Percentiles rank a stretch among this genome's conserved stretches.
phyloP scores from a whole-genome alignment of 2,113 vertebrate species.

The Tonatia bakeri region DNA sequence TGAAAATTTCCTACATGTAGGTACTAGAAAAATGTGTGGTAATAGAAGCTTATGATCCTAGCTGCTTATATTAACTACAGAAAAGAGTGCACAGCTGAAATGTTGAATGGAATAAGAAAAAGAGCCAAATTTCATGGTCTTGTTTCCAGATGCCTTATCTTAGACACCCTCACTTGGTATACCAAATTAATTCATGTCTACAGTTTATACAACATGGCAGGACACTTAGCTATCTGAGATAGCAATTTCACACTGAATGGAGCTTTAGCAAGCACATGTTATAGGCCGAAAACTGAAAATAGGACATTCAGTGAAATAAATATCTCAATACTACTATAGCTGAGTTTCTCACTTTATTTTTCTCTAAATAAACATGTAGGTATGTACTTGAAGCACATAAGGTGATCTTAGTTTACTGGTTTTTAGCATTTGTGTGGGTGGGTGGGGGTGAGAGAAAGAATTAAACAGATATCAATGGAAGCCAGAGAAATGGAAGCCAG shows the following conservation, averaged over 20 bases:
- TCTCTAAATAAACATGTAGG: neutral
- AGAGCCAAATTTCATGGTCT: neutral
- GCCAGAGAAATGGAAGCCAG: neutral
- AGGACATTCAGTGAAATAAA: neutral
- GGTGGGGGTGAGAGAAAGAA: neutral
- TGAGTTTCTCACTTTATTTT: neutral
- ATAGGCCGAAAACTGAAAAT: neutral
- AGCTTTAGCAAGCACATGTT: neutral
- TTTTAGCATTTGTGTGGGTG: neutral
- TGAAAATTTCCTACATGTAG: neutral
- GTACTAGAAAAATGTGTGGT: neutral
- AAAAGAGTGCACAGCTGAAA: neutral
- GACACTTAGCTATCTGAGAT: slow-evolving; percentile 14
- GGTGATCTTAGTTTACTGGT: neutral
- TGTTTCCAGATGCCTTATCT: slow-evolving; percentile 21
- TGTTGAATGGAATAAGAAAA: neutral
- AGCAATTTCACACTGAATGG: slow-evolving; percentile 22
- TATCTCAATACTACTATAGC: neutral
- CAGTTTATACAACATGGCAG: neutral
- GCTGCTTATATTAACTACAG: neutral
- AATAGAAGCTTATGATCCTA: neutral
- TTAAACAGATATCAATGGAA: neutral
- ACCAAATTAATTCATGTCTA: slow-evolving; percentile 45
- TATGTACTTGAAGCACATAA: neutral
- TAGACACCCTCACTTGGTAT: neutral